These are phyloP conservation scores for Climacteris rufus DNA, from an alignment of 2,113 vertebrate genomes.

Conservation along the genomic window DNA sequence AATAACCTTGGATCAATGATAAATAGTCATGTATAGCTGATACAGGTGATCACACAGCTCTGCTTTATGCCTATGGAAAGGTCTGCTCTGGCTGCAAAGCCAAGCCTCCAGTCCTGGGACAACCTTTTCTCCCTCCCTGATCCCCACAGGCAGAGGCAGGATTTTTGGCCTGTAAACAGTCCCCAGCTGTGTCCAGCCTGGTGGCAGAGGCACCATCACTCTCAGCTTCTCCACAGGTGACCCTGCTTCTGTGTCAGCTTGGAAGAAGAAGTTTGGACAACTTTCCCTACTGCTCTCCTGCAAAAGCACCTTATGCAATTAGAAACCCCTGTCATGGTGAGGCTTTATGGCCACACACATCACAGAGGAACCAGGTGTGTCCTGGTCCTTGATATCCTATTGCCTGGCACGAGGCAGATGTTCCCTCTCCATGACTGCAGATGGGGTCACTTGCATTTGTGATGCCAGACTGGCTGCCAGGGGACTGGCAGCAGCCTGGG, in stretches of 20 bases:
- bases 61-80: background rate
- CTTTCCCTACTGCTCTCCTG: background rate
- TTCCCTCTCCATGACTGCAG: fast-evolving
- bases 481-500: background rate
- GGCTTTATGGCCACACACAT: background rate
- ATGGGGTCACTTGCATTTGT: fast-evolving
- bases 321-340: background rate
- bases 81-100: background rate
- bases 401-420: fast-evolving
- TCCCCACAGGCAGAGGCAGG: background rate
- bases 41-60: background rate
- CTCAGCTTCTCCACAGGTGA: background rate
- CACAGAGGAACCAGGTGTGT: fast-evolving
- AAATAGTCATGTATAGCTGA: background rate
- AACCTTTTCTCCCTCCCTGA: background rate
- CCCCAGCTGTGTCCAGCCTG: background rate
- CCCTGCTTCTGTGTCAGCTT: background rate
- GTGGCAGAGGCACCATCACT: background rate
- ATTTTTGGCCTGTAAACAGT: background rate
- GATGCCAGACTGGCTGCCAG: background rate
- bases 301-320: background rate
- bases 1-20: background rate
- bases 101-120: background rate
- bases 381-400: background rate
- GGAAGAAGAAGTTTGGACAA: background rate